Base-by-base conservation (phyloP, 2,797 vertebrate species). In the Capromys pilorides region DNA sequence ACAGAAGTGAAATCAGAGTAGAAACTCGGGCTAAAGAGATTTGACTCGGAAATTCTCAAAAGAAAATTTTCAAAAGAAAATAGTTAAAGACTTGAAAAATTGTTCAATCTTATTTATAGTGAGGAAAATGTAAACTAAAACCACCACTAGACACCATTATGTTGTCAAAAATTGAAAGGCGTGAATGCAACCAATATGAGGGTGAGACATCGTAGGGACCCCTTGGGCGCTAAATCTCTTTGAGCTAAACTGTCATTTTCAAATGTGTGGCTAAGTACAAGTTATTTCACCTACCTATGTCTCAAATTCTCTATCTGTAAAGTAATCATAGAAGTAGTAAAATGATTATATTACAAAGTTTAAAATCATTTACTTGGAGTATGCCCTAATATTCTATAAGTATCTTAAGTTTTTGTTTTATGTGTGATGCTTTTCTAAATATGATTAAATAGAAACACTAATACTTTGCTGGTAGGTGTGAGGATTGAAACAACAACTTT, bases 321-420 rank as follows among this genome's bases (percentile, higher is more conserved):
- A 19, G 12, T 49, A 26, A 28, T 28, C 88, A 67, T 64, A 39
- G 26, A 33, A 83, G 64, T 61, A 85, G 5, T 19, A 16, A 77
- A 77, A 61, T 86, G n/a, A 84, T 87, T 54, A 36, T 22, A 78
- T n/a, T 69, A 82, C 45, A 69, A 69, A 51, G 5, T 64, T 88
- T 88, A 73, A 96, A 89, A 90, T 92, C 51, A 69, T 21, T 69
- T 92, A 62, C 62, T 96, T 75, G 62, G 41, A 80, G 51, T 73
- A 57, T 59, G 62, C 28, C 0, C 77, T 93, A 41, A 39, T 33
- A 81, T 39, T 31, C 39, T 33, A 6, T 61, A 91, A 84, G 14
- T n/a, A 95, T 14, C 33, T 57, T 78, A 54, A 83, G 12, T 85
- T 31, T 67, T 80, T 82, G 54, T 77, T 95, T 79, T 73, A 75